Conservation (phyloP, 2,888 invertebrate species). For the Cephus nigrinus region DNA sequence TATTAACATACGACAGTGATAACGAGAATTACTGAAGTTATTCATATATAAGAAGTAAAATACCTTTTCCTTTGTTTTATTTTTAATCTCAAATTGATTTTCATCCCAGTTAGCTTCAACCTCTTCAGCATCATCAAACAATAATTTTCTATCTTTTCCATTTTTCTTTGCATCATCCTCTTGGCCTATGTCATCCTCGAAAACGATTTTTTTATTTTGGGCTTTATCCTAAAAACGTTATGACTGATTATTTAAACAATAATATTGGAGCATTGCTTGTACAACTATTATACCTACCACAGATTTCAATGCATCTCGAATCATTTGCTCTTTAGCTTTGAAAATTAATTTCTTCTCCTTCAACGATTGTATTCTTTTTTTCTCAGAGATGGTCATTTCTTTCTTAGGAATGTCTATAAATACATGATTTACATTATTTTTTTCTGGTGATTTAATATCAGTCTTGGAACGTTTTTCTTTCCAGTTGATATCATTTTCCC, state of each 20-base stretch:
- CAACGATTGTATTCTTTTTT: constrained; percentile 76
- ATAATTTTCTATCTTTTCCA: constrained; percentile 28
- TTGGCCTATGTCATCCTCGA: constrained; percentile 69
- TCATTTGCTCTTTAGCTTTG: constrained; percentile 73
- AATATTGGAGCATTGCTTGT: neutral
- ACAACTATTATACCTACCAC: constrained; percentile 68
- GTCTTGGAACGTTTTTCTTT: too few relatives aligned
- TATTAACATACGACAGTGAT: constrained; percentile 38
- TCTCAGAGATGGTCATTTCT: constrained; percentile 65
- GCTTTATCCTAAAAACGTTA: constrained; percentile 8
- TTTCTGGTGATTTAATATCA: too few relatives aligned
- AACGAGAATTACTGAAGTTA: neutral
- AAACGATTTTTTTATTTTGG: constrained; percentile 73
- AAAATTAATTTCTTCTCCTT: constrained; percentile 74
- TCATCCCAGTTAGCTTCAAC: constrained; percentile 69
- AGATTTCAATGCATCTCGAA: constrained; percentile 74
- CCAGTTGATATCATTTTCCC: too few relatives aligned
- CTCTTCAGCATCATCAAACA: constrained; percentile 67
- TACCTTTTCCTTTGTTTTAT: constrained; percentile 75
- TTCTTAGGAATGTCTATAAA: too few relatives aligned
- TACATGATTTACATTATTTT: too few relatives aligned
- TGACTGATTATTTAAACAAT: constrained; percentile 12
- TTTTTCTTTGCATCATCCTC: constrained; percentile 27
- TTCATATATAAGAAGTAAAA: neutral
- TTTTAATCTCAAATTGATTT: constrained; percentile 73